These are phyloP conservation scores for Linyphia triangularis DNA, from an alignment of 2,888 invertebrate genomes.

Conservation along the genomic window DNA sequence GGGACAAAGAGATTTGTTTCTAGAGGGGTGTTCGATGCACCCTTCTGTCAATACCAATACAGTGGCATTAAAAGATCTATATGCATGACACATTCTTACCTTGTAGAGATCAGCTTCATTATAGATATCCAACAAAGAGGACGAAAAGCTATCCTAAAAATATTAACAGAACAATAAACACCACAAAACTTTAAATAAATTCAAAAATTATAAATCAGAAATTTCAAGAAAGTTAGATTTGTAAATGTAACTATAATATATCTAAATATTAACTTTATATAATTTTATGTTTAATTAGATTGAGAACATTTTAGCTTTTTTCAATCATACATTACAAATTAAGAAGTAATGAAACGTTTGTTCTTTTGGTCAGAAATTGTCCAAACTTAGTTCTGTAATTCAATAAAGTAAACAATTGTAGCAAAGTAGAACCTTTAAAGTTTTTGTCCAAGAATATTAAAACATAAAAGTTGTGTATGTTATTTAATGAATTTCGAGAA, in stretches of 20 bases:
- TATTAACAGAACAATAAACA: too few relatives aligned
- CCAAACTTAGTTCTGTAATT: too few relatives aligned
- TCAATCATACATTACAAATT: too few relatives aligned
- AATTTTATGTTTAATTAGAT: not conserved
- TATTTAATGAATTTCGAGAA: too few relatives aligned
- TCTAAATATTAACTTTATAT: not conserved
- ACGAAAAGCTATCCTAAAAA: constrained; percentile 46
- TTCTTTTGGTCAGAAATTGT: too few relatives aligned
- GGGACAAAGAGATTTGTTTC: too few relatives aligned
- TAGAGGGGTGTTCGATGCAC: not conserved
- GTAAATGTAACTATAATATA: not conserved
- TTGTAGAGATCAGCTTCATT: constrained; percentile 68
- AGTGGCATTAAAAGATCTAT: not conserved
- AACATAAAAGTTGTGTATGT: too few relatives aligned
- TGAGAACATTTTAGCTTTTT: too few relatives aligned
- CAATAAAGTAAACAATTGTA: too few relatives aligned
- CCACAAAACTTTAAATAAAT: not conserved
- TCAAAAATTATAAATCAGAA: not conserved
- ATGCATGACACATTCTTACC: constrained; percentile 9
- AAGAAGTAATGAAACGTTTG: too few relatives aligned
- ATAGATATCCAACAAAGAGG: constrained; percentile 58
- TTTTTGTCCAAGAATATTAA: too few relatives aligned
- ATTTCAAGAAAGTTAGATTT: not conserved
- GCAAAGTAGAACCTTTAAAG: too few relatives aligned
- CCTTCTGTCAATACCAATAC: not conserved